These are phyloP conservation scores for Bibio marci DNA, from an alignment of 2,888 invertebrate genomes.

Conservation along the genomic window DNA sequence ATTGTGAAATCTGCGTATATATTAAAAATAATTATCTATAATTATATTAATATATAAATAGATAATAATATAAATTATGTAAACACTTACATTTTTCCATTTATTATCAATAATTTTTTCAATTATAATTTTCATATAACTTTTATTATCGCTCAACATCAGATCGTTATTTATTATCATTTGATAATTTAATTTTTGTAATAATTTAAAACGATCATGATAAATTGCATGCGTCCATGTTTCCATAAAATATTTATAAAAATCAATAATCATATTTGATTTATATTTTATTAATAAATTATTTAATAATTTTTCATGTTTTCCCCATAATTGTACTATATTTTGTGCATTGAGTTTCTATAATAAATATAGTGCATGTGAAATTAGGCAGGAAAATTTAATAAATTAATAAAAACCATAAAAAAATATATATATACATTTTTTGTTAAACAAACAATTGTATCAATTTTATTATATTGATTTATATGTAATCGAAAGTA, in stretches of 20 bases:
- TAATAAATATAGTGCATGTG: constrained; percentile 6
- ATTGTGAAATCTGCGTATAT: too few relatives aligned
- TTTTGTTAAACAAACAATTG: constrained; percentile 41
- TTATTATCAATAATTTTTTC: too few relatives aligned
- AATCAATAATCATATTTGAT: constrained; percentile 42
- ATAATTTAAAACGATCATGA: constrained; percentile 36
- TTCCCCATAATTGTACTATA: constrained; percentile 45
- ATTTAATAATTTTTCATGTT: constrained; percentile 54
- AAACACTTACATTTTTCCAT: too few relatives aligned
- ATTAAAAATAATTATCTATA: too few relatives aligned
- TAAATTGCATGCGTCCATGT: constrained; percentile 48
- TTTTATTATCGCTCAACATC: too few relatives aligned
- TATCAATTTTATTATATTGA: constrained; percentile 35
- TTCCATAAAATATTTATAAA: constrained; percentile 46
- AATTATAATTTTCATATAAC: too few relatives aligned
- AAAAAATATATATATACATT: constrained; percentile 30
- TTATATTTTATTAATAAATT: constrained; percentile 42
- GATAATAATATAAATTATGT: too few relatives aligned
- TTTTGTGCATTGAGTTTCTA: constrained; percentile 40
- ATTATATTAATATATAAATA: too few relatives aligned
- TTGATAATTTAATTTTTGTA: constrained; percentile 12
- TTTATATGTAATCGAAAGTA: constrained; percentile 45
- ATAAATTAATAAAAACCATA: too few relatives aligned
- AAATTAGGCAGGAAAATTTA: constrained; percentile 1
- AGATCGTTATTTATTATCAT: too few relatives aligned